Conservation (phyloP, 2,113 vertebrate species). For the Hylia prasina region DNA sequence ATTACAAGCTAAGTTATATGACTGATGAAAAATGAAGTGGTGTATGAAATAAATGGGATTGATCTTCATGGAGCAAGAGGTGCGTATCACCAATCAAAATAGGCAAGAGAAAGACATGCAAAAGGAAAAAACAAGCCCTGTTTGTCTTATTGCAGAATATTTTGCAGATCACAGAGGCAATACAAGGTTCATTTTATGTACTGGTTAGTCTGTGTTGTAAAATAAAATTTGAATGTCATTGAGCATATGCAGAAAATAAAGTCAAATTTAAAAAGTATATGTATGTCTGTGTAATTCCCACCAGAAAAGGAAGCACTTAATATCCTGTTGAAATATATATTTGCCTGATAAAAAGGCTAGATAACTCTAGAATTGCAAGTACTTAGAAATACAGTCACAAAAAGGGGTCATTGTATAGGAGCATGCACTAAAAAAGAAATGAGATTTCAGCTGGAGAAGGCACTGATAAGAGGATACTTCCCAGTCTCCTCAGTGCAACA, state of each 20-base stretch:
- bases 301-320: neutral
- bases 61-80: neutral
- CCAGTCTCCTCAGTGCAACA: neutral
- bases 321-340: neutral
- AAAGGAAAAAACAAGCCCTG: neutral
- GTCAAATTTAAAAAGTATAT: neutral
- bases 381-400: neutral
- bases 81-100: neutral
- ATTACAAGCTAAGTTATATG: neutral
- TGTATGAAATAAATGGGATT: neutral
- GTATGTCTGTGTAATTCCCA: neutral
- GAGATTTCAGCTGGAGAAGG: neutral
- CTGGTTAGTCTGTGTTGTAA: neutral
- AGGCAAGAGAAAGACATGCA: neutral
- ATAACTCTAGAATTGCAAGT: neutral
- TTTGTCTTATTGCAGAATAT: neutral
- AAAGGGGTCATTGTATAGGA: neutral
- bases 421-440: neutral
- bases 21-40: neutral
- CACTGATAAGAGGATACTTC: neutral
- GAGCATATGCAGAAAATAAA: neutral
- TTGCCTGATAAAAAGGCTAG: neutral
- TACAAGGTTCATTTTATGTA: neutral
- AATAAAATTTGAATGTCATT: neutral
- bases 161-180: neutral